Conservation (phyloP, 2,888 invertebrate genomes). For the Stenotaenia linearis region DNA sequence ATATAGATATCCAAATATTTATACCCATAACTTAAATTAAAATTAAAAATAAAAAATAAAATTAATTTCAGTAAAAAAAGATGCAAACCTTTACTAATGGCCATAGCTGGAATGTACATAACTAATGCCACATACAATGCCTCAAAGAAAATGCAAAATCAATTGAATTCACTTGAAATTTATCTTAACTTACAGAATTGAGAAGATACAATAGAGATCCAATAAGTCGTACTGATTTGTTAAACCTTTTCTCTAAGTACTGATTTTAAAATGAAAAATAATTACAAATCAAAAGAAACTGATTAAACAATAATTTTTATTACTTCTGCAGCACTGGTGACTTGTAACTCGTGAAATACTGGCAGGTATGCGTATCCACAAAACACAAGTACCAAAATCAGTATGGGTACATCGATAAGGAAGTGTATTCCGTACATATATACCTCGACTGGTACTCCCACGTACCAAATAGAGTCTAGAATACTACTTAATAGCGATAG, state of each 20-base stretch:
- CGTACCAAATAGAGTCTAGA: slow-evolving; percentile 28
- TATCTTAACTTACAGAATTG: neutral
- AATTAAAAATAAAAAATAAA: neutral
- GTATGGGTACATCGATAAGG: neutral
- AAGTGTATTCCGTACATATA: slow-evolving; percentile 28
- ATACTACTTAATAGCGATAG: slow-evolving; percentile 17
- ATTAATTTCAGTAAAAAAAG: neutral
- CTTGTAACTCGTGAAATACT: slow-evolving; percentile 10
- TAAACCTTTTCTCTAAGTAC: slow-evolving; percentile 28
- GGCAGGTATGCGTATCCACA: neutral
- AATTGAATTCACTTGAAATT: too few species aligned
- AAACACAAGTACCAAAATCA: neutral
- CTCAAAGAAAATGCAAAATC: neutral
- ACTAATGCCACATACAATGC: slow-evolving; percentile 24
- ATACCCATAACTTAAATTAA: slow-evolving; percentile 33
- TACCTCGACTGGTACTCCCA: slow-evolving; percentile 12
- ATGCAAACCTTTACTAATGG: slow-evolving; percentile 24
- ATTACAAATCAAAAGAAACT: neutral
- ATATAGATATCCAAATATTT: slow-evolving; percentile 33
- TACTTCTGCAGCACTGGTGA: slow-evolving; percentile 27
- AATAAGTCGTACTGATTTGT: neutral
- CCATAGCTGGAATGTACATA: slow-evolving; percentile 21
- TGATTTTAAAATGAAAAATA: neutral
- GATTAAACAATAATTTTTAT: neutral
- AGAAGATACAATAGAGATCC: neutral